Percentiles rank a stretch among this genome's conserved stretches.
Conservation (phyloP, 2,797 vertebrate genomes). For the Phoebastria nigripes region DNA sequence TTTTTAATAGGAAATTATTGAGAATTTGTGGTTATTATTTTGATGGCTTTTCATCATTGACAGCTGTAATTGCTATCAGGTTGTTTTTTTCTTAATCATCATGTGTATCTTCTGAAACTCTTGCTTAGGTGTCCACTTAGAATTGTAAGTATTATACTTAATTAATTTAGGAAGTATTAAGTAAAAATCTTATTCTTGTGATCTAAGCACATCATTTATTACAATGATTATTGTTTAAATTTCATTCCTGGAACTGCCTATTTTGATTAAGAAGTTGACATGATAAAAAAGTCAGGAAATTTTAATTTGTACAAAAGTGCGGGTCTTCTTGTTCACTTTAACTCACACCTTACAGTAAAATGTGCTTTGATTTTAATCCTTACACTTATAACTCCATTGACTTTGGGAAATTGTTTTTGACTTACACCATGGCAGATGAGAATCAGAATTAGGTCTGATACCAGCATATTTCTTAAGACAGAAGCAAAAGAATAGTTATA, state of each 20-base stretch:
- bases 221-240: background rate
- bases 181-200: background rate
- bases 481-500: constrained; percentile 72
- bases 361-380: constrained; percentile 40
- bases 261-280: constrained; percentile 27
- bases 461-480: constrained; percentile 52
- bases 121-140: background rate
- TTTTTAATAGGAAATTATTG: constrained; percentile 24
- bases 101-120: background rate
- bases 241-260: background rate
- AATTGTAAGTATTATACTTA: background rate
- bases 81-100: background rate
- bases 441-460: constrained; percentile 29
- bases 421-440: background rate
- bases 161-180: background rate
- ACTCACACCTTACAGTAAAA: constrained; percentile 15
- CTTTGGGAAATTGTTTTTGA: constrained; percentile 5
- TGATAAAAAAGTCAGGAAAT: constrained; percentile 18
- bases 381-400: background rate
- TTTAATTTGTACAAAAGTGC: background rate
- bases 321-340: constrained; percentile 14
- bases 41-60: constrained; percentile 8
- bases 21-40: constrained; percentile 15
- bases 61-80: background rate
- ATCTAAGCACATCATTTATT: background rate